Evolutionary conservation across 2,888 invertebrate species (phyloP).

Genomic region (Erebia ligea): DNA sequence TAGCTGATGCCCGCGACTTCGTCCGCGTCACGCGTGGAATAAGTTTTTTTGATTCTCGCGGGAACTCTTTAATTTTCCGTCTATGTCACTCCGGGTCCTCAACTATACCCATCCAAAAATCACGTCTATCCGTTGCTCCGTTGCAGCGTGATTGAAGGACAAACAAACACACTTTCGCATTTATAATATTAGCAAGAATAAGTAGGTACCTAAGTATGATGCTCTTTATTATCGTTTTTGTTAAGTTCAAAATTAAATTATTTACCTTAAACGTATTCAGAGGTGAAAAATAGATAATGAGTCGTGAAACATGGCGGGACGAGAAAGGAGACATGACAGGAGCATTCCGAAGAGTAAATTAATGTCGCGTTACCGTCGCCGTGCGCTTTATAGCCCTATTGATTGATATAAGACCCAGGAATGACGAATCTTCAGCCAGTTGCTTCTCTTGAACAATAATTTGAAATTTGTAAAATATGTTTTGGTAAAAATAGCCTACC

Average conservation of each 20-base stretch:
- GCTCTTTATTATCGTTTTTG: no score
- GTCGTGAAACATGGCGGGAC: constrained; percentile 65
- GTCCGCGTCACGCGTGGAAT: no score
- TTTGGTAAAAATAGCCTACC: background rate
- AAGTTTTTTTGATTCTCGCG: no score
- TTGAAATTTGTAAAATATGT: background rate
- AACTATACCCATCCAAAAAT: no score
- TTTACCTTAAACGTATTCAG: constrained; percentile 26
- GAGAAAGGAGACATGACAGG: constrained; percentile 65
- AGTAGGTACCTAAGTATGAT: no score
- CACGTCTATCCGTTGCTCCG: no score
- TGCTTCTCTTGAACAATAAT: background rate
- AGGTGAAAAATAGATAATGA: constrained; percentile 42
- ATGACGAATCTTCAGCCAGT: constrained; percentile 55
- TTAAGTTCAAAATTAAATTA: background rate
- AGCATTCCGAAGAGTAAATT: constrained; percentile 77
- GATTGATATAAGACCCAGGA: constrained; percentile 68
- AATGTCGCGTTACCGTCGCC: constrained; percentile 71
- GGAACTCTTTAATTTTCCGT: no score
- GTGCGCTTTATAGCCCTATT: constrained; percentile 58
- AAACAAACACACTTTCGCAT: no score
- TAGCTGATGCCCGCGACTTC: no score
- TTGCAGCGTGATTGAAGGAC: no score
- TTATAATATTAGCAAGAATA: no score
- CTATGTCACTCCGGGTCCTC: no score